Evolutionary conservation across 2,113 vertebrate genomes (phyloP), one percentile per base, ranked within the genome.

Genomic region (Platichthys stellatus): DNA sequence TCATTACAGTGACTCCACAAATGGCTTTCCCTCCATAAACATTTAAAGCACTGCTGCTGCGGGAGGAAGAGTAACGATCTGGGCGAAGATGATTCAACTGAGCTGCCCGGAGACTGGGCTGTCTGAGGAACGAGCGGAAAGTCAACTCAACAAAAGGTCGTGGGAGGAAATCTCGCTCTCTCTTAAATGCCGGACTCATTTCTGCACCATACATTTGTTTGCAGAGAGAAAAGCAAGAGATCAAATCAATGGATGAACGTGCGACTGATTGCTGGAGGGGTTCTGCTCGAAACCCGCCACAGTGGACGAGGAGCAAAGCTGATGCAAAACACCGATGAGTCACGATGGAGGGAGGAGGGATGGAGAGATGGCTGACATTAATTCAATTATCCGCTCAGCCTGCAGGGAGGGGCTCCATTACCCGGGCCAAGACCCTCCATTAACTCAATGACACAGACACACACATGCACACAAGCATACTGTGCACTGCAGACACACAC

Each of bases 381-480:
- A 93, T 93, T 90, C 77, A 93, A 93, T 92, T 65, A 91, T 85
- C 74, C 20, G 18, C 60, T 80, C 73, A 68, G 85, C 58, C 85
- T 69, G 72, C 69, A 76, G 86, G 86, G 88, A 88, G 86, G 87
- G 84, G 88, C 82, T 92, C 89, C 87, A 87, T 89, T 90, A 88
- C 81, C 21, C 43, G 69, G 85, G 85, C 86, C 90, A 89, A 84
- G 87, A 83, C 79, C 88, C 63, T 91, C 90, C 89, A 93, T 93
- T 93, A 90, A 69, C 84, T 85, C 79, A 90, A 83, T 91, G 87
- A 91, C 84, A 85, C 68, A 71, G 40, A 54, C 60, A 35, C 59
- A 85, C 9, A 56, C 40, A 60, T 2, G 62, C 61, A 59, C 84
- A 85, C 67, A 31, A 31, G 31, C 31, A 31, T 7, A 31, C 31